phyloP scores from a whole-genome alignment of 2,113 vertebrate genomes.

The Pitta sordida region DNA sequence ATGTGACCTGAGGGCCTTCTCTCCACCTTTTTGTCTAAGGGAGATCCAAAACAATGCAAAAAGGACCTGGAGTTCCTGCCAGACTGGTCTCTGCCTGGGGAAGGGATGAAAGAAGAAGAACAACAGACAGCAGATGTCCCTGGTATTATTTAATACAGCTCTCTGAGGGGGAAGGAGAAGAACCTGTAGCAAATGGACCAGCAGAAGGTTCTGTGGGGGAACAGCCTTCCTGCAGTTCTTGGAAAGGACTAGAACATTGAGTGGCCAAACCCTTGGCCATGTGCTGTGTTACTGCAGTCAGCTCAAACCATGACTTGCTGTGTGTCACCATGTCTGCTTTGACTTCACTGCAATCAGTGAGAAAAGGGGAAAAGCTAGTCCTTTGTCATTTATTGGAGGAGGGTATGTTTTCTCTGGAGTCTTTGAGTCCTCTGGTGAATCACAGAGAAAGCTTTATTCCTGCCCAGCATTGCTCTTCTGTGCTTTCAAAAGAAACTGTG shows the following conservation, averaged over 20 bases:
- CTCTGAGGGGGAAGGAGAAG: neutral
- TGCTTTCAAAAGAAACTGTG: conserved; percentile 24
- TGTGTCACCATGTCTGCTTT: neutral
- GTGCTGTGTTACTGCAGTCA: neutral
- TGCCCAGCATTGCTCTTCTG: neutral
- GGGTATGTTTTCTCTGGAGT: neutral
- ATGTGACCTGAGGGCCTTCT: neutral
- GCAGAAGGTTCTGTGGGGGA: neutral
- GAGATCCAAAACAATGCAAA: neutral
- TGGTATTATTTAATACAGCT: neutral
- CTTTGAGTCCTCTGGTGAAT: neutral
- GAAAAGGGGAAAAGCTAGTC: neutral
- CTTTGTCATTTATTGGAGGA: neutral
- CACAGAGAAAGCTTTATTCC: neutral
- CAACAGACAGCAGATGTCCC: conserved; percentile 3
- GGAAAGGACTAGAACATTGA: neutral
- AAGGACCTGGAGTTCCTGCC: neutral
- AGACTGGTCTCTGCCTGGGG: neutral
- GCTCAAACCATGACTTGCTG: neutral
- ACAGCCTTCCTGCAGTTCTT: neutral
- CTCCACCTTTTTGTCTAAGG: conserved; percentile 2
- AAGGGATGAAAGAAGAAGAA: neutral
- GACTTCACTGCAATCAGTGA: neutral
- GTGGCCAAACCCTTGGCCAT: neutral
- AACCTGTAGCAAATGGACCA: neutral